A percentile compares a stretch with the other conserved stretches of the same genome.
Evolutionary conservation across 1,140 invertebrate species (phyloP).

Genomic region (Eupeodes corollae): DNA sequence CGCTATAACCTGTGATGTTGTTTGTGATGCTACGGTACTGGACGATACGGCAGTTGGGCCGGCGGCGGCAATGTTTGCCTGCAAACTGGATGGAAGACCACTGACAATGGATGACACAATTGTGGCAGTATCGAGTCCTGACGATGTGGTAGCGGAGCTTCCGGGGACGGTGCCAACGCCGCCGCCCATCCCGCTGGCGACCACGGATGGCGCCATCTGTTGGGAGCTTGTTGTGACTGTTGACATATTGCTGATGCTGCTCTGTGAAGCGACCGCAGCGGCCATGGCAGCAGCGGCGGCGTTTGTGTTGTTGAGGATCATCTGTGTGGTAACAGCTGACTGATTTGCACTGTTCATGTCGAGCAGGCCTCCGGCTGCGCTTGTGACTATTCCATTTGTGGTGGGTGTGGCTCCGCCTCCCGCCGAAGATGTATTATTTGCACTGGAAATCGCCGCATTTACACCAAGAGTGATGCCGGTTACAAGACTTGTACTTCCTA

Average conservation of each 20-base stretch:
- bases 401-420: no score
- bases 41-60: slow-evolving; percentile 8
- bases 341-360: slow-evolving; percentile 9
- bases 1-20: slow-evolving; percentile 25
- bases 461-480: no score
- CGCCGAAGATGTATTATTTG: no score
- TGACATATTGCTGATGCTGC: no score
- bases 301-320: background rate
- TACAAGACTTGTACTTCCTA: no score
- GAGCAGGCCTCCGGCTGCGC: background rate
- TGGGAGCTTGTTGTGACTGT: no score
- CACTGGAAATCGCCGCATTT: no score
- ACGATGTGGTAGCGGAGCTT: slow-evolving; percentile 12
- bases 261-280: slow-evolving; percentile 19
- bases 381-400: no score
- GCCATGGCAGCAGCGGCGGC: slow-evolving; percentile 26
- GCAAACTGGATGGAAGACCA: slow-evolving; percentile 5
- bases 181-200: background rate
- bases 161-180: slow-evolving; percentile 7
- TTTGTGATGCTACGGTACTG: slow-evolving; percentile 13
- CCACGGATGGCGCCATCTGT: slow-evolving; percentile 10
- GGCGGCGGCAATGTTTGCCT: background rate
- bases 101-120: slow-evolving; percentile 6
- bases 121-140: slow-evolving; percentile 2
- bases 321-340: slow-evolving; percentile 5